These are phyloP conservation scores for Capricornis sumatraensis DNA, from an alignment of 2,113 vertebrate species.

Conservation along the genomic window DNA sequence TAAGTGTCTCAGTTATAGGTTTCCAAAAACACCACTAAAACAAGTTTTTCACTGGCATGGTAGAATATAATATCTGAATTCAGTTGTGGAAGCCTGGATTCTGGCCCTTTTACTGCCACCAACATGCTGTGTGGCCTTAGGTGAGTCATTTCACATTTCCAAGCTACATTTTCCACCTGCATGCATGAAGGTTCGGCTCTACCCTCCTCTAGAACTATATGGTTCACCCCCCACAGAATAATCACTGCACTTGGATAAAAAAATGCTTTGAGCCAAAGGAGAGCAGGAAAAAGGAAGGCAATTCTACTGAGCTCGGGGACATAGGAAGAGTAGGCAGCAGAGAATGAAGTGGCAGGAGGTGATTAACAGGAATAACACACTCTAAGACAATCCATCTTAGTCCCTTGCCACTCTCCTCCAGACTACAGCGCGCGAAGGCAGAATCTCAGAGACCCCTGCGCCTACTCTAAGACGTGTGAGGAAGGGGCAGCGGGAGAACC, in stretches of 20 bases:
- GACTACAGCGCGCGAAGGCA: neutral
- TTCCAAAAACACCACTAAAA: neutral
- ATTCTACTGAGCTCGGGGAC: neutral
- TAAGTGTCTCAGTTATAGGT: neutral
- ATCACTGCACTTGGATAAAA: neutral
- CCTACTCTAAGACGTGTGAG: neutral
- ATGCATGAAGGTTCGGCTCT: neutral
- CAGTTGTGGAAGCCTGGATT: neutral
- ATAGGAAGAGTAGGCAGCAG: neutral
- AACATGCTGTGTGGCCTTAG: neutral
- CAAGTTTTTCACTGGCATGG: neutral
- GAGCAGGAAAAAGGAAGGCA: neutral
- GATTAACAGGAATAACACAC: neutral
- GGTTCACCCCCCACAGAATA: neutral
- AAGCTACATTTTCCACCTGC: neutral
- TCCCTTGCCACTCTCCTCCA: neutral
- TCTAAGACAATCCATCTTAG: neutral
- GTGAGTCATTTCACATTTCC: conserved; percentile 14
- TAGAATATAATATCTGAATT: neutral
- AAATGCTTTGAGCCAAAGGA: neutral
- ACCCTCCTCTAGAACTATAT: neutral
- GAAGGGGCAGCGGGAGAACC: neutral
- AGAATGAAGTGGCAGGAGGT: neutral
- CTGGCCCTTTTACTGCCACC: neutral
- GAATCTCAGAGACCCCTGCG: neutral